phyloP scores from a whole-genome alignment of 2,888 invertebrate species.

The Dolomedes plantarius region DNA sequence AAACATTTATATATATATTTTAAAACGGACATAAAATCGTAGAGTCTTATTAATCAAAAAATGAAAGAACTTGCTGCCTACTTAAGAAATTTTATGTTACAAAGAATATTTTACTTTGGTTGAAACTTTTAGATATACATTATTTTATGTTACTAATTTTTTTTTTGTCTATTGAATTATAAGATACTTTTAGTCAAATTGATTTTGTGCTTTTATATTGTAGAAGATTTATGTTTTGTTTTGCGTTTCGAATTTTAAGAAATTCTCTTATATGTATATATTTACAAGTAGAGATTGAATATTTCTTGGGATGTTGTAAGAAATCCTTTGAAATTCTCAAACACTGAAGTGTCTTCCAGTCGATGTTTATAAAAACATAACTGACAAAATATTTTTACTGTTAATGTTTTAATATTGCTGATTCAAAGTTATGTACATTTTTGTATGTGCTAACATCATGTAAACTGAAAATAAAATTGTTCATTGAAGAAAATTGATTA shows the following conservation, averaged over 20 bases:
- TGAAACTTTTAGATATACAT: neutral
- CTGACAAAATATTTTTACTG: neutral
- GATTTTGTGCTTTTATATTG: neutral
- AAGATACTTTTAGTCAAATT: neutral
- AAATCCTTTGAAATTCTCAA: neutral
- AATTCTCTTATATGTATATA: neutral
- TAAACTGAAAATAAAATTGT: neutral
- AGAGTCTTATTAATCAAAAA: no score
- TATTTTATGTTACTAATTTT: neutral
- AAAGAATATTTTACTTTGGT: neutral
- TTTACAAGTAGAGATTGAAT: neutral
- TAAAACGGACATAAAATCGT: no score
- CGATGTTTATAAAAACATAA: neutral
- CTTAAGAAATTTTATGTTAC: no score
- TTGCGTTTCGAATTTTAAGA: neutral
- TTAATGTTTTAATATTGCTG: slow-evolving; percentile 2
- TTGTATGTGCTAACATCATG: slow-evolving; percentile 4
- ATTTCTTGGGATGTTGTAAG: neutral
- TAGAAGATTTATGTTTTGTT: neutral
- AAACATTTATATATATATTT: no score
- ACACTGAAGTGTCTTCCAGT: neutral
- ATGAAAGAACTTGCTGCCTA: no score
- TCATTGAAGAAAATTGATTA: neutral
- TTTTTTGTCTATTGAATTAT: neutral
- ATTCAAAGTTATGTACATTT: neutral